These are phyloP conservation scores for Nestor notabilis DNA, from an alignment of 2,113 vertebrate genomes.

Conservation along the genomic window DNA sequence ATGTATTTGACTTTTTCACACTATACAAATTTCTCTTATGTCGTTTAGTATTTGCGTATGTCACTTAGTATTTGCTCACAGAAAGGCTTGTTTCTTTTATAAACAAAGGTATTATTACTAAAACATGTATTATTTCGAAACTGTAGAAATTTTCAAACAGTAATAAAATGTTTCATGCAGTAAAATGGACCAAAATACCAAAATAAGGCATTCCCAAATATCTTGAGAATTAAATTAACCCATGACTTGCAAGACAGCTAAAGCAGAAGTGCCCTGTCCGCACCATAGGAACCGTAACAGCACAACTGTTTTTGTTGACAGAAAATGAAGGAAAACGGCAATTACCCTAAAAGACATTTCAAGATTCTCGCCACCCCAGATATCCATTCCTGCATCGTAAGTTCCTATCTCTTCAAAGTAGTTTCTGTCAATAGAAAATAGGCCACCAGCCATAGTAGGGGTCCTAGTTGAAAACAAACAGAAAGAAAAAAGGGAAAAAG, in stretches of 20 bases:
- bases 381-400: slow-evolving; percentile 99
- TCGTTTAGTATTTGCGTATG: not conserved
- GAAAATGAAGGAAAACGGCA: slow-evolving; percentile 75
- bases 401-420: slow-evolving; percentile 99
- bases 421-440: slow-evolving; percentile 95
- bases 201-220: not conserved
- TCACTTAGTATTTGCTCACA: not conserved
- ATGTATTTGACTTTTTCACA: not conserved
- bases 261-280: not conserved
- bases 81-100: not conserved
- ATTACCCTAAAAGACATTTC: slow-evolving; percentile 99
- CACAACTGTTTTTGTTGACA: not conserved
- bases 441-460: slow-evolving; percentile 97
- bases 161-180: not conserved
- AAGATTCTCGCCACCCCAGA: slow-evolving; percentile 98
- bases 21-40: not conserved
- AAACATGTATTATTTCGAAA: not conserved
- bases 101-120: not conserved
- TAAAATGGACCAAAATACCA: not conserved
- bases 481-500: slow-evolving; percentile 38
- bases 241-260: not conserved
- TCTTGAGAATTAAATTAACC: not conserved
- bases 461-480: slow-evolving; percentile 85
- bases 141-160: not conserved
- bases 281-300: not conserved